These are phyloP conservation scores for Sycophaga agraensis DNA, from an alignment of 1,140 invertebrate genomes.

Conservation along the genomic window DNA sequence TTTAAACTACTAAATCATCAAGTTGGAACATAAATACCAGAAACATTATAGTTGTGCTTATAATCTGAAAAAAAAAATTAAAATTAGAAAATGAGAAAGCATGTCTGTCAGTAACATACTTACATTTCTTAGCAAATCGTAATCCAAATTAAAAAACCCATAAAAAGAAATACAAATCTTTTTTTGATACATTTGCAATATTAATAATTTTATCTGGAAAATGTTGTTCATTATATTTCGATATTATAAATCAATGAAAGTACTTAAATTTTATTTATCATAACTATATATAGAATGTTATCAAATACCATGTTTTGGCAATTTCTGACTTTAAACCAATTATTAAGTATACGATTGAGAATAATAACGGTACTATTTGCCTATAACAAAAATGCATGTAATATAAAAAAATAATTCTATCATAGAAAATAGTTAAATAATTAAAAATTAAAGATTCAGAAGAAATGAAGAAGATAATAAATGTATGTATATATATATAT, in stretches of 20 bases:
- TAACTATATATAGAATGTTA: background rate
- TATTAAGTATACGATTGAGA: background rate
- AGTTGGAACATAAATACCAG: constrained; percentile 12
- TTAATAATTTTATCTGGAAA: constrained; percentile 12
- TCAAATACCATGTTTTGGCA: constrained; percentile 1
- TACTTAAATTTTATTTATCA: too few species aligned
- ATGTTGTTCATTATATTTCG: too few species aligned
- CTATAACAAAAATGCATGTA: background rate
- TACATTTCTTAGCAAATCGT: constrained; percentile 11
- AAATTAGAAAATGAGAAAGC: too few species aligned
- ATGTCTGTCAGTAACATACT: too few species aligned
- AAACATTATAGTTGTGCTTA: constrained; percentile 9
- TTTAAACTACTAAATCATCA: background rate
- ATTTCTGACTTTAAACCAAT: background rate
- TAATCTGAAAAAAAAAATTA: constrained; percentile 3
- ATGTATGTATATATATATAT: background rate
- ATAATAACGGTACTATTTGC: constrained; percentile 1
- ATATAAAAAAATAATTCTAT: background rate
- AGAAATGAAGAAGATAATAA: background rate
- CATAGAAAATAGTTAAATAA: background rate
- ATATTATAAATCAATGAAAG: too few species aligned
- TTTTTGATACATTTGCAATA: constrained; percentile 3
- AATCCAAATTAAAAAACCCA: constrained; percentile 7
- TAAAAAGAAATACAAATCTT: background rate
- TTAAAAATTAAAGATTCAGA: too few species aligned